A percentile compares a stretch with the other conserved stretches of the same genome.
phyloP scores from a whole-genome alignment of 1,140 invertebrate genomes.

The Drosophila sturtevanti region DNA sequence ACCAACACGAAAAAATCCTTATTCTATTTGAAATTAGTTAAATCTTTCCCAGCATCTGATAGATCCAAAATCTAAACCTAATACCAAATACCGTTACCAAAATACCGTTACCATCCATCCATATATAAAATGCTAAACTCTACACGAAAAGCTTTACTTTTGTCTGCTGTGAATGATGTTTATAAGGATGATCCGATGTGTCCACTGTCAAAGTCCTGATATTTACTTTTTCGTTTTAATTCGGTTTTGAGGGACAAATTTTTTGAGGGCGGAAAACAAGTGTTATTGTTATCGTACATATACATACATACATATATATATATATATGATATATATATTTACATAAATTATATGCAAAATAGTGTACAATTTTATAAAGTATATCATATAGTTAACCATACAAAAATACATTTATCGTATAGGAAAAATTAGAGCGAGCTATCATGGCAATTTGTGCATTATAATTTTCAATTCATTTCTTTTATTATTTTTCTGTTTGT shows the following conservation, averaged over 20 bases:
- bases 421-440: conserved; percentile 16
- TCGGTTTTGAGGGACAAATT: conserved; percentile 12
- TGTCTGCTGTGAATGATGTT: conserved; percentile 66
- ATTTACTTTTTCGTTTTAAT: conserved; percentile 17
- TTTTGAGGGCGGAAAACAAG: conserved; percentile 9
- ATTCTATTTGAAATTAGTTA: conserved; percentile 75
- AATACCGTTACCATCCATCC: not conserved
- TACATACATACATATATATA: conserved; percentile 30
- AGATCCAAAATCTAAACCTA: conserved; percentile 22
- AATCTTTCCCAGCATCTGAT: conserved; percentile 41
- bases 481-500: not conserved
- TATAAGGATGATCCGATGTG: conserved; percentile 25
- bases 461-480: not conserved
- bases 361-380: conserved; percentile 32
- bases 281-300: conserved; percentile 66
- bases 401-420: conserved; percentile 13
- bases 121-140: conserved; percentile 24
- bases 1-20: conserved; percentile 29
- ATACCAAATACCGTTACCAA: not conserved
- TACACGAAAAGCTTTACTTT: conserved; percentile 52
- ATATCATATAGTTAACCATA: not conserved
- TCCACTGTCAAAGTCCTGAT: conserved; percentile 14
- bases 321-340: conserved; percentile 29
- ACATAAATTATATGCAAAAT: conserved; percentile 31
- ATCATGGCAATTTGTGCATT: not conserved